Evolutionary conservation across 2,888 invertebrate species (phyloP), one percentile per base, ranked within the genome.

Genomic region (Cataglyphis cursor): DNA sequence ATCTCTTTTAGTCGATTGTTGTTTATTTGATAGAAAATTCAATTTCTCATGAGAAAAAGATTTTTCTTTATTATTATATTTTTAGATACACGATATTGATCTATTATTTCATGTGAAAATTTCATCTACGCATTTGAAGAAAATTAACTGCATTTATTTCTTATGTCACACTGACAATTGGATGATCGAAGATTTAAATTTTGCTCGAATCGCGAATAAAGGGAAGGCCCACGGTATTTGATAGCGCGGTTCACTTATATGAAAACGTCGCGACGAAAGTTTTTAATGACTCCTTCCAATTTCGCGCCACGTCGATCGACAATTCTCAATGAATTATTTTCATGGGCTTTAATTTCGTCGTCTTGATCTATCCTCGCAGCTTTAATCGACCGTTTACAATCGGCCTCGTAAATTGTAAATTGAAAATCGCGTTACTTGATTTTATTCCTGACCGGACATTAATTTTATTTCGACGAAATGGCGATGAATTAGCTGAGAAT

Each of bases 391-490:
- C 24, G 38, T 38, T 41, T 57, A 38, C 35, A 18, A 21, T 44
- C 61, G 48, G 18, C 21, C 15, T 62, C 10, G 9, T 48, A 21
- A 21, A 9, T 44, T 31, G 35, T 21, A 74, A 44, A 21, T 21
- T 5, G n/a, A 59, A 10, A 61, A 12, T 61, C n/a, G 6, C n/a
- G 8, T n/a, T 51, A 8, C 51, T 38, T 24, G 2, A 12, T 59
- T 41, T 61, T 59, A 38, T 41, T 38, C 15, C 8, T 15, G 0
- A 35, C 24, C 5, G 2, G 8, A 28, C 2, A 5, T 38, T 28
- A 28, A n/a, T 59, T 73, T 61, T 73, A 28, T 61, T 61, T 59
- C 9, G n/a, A 28, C 21, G 31, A 28, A 62, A 62, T 44, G 15
- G 15, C 28, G 15, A 6, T 57, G 1, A 12, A 21, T 21, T 24